Evolutionary conservation across 2,797 vertebrate species (phyloP).

Genomic region (Carcharodon carcharias): DNA sequence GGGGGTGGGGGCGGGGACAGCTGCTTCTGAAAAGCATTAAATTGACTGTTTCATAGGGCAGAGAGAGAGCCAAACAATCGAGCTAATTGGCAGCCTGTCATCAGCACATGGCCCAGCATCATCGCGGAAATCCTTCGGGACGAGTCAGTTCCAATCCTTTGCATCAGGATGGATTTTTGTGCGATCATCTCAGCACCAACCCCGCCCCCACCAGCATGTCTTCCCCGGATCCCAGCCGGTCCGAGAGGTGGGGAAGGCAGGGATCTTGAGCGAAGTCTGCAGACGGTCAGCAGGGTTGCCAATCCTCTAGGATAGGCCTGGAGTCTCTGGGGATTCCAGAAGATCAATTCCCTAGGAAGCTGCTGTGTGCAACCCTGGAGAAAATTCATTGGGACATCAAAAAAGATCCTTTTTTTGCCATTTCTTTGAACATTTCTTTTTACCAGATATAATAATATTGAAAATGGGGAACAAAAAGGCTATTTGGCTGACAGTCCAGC

Average conservation of each 20-base stretch:
- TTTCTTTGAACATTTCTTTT: too few species aligned
- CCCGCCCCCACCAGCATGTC: neutral
- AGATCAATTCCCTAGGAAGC: too few species aligned
- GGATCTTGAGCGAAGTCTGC: neutral
- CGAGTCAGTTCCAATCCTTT: neutral
- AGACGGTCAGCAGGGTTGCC: too few species aligned
- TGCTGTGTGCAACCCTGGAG: too few species aligned
- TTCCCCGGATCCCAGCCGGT: neutral
- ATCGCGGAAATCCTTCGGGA: neutral
- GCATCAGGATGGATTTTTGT: neutral
- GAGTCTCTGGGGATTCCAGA: too few species aligned
- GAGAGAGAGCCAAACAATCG: neutral
- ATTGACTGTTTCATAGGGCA: neutral
- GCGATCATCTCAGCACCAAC: neutral
- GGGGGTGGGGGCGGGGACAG: neutral
- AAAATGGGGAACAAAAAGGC: too few species aligned
- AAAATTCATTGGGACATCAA: too few species aligned
- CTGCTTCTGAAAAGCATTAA: neutral
- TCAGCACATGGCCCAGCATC: neutral
- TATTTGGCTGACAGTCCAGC: too few species aligned
- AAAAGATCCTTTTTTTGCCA: too few species aligned
- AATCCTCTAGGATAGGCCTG: too few species aligned
- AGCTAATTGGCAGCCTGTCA: neutral
- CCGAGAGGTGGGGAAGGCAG: neutral
- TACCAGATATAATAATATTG: too few species aligned